phyloP scores from a whole-genome alignment of 2,888 invertebrate species.

The Exephanes ischioxanthus region DNA sequence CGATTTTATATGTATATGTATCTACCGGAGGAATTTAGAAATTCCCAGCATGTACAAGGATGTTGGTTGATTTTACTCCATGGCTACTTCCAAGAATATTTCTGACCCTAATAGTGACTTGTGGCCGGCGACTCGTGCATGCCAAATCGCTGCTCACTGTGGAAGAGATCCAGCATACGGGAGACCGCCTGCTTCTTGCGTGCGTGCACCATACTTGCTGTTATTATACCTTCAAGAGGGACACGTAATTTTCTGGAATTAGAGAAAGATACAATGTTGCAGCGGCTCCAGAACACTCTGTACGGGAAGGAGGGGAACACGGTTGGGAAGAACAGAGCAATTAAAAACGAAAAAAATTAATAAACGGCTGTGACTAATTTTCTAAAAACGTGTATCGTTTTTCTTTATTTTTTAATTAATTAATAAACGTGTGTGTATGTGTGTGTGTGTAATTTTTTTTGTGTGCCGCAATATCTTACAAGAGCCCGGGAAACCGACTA shows the following conservation, averaged over 20 bases:
- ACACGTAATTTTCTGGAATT: conserved; percentile 3
- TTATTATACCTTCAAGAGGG: background rate
- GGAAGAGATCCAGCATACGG: background rate
- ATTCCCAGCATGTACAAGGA: conserved; percentile 21
- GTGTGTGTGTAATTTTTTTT: conserved; percentile 74
- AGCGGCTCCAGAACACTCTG: background rate
- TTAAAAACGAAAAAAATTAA: conserved; percentile 62
- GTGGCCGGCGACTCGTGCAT: conserved; percentile 50
- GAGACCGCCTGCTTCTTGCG: conserved; percentile 1
- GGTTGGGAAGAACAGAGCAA: background rate
- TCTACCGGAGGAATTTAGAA: conserved; percentile 38
- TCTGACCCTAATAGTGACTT: conserved; percentile 37
- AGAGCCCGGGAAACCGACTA: conserved; percentile 79
- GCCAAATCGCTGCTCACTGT: conserved; percentile 48
- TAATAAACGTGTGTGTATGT: conserved; percentile 83
- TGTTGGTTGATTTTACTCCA: background rate
- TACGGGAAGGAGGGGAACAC: background rate
- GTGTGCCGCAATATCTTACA: conserved; percentile 83
- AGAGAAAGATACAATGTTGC: background rate
- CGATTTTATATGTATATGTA: background rate
- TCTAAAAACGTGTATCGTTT: conserved; percentile 83
- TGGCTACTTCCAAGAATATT: conserved; percentile 52
- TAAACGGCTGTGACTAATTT: conserved; percentile 70
- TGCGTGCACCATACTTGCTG: background rate
- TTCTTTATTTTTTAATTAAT: conserved; percentile 81